Conservation (phyloP, 2,797 vertebrate species). For the Notamacropus eugenii region DNA sequence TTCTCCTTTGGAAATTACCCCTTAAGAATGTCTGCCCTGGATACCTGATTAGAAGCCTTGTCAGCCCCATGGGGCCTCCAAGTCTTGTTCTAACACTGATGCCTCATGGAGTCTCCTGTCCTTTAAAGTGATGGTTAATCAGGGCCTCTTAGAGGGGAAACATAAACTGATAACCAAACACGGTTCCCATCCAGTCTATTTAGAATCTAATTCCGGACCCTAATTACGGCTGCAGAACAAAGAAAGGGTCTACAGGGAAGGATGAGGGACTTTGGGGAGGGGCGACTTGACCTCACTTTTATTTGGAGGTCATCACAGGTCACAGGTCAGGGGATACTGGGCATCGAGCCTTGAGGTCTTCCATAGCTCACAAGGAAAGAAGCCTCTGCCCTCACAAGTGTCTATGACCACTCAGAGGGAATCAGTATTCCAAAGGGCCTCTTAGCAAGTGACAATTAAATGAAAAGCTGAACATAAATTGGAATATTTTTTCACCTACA, state of each 20-base stretch:
- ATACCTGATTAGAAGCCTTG: background rate
- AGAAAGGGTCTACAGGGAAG: background rate
- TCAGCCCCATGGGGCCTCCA: too few relatives aligned
- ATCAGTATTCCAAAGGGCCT: constrained; percentile 32
- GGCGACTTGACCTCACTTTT: background rate
- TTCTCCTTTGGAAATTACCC: background rate
- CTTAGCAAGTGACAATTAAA: constrained; percentile 1
- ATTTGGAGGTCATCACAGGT: background rate
- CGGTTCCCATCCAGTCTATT: background rate
- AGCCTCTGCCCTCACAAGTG: background rate
- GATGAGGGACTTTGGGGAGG: fast-evolving
- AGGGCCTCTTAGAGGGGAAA: constrained; percentile 26
- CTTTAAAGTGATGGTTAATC: constrained; percentile 38
- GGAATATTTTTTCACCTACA: constrained; percentile 1
- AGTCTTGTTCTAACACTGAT: too few relatives aligned
- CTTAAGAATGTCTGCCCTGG: background rate
- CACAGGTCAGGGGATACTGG: background rate
- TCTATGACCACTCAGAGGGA: background rate
- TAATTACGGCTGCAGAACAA: background rate
- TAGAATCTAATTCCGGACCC: background rate
- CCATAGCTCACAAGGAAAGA: background rate
- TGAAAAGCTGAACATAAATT: constrained; percentile 8
- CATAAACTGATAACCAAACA: background rate
- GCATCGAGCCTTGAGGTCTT: background rate
- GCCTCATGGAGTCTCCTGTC: background rate